Conservation (phyloP, 2,797 vertebrate genomes). For the Decapterus maruadsi region DNA sequence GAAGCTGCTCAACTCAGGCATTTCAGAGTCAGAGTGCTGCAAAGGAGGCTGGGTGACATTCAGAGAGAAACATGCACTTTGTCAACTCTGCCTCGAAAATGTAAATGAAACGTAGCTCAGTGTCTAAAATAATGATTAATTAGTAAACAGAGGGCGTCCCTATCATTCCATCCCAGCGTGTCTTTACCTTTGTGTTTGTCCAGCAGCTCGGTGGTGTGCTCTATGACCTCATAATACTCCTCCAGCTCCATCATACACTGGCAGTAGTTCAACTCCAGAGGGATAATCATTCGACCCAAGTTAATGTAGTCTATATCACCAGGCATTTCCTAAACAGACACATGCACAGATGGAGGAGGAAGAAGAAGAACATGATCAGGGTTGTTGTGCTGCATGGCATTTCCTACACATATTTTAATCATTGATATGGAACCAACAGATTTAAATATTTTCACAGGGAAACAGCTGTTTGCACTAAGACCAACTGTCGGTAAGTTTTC, state of each 20-base stretch:
- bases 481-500: slow-evolving; percentile 17
- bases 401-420: slow-evolving; percentile 43
- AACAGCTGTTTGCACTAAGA: slow-evolving; percentile 11
- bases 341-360: slow-evolving; percentile 15
- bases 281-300: slow-evolving; percentile 83
- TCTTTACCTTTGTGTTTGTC: slow-evolving; percentile 86
- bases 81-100: slow-evolving; percentile 2
- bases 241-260: slow-evolving; percentile 89
- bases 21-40: slow-evolving; percentile 7
- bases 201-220: slow-evolving; percentile 84
- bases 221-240: slow-evolving; percentile 87
- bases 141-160: neutral
- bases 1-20: slow-evolving; percentile 15
- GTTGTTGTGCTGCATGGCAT: slow-evolving; percentile 20
- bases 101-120: slow-evolving; percentile 2
- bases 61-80: neutral
- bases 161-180: neutral
- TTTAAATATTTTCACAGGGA: slow-evolving; percentile 33
- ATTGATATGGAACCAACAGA: slow-evolving; percentile 17
- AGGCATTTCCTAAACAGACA: slow-evolving; percentile 85
- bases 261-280: slow-evolving; percentile 88
- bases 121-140: neutral
- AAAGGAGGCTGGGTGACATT: neutral
- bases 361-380: slow-evolving; percentile 26
- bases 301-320: slow-evolving; percentile 86